Evolutionary conservation across 2,888 invertebrate genomes (phyloP), one percentile per base, ranked within the genome.

Genomic region (Craniophora ligustri): DNA sequence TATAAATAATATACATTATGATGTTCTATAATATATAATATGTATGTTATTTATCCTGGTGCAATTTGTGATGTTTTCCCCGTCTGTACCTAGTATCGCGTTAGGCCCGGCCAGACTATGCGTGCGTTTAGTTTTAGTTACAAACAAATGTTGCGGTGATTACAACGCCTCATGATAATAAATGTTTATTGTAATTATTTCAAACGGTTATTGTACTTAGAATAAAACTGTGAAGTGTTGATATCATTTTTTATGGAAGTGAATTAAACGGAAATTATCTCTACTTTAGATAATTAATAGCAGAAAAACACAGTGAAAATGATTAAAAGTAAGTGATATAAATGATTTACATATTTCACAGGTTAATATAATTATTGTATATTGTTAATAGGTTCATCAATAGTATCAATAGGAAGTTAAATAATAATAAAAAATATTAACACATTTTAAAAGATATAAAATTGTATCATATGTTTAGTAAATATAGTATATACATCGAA

Each of bases 281-380:
- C n/a, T n/a, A n/a, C n/a, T n/a, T n/a, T n/a, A n/a, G n/a, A n/a
- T n/a, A n/a, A n/a, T n/a, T n/a, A n/a, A 4, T n/a, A 3, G 5
- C 13, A 35, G 11, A 39, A 8, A 47, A 39, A 32, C 16, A n/a
- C 6, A 0, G 34, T 3, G 3, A 77, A 63, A 61, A 84, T 84
- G 84, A 79, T 84, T 34, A 82, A 82, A 73, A 48, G 84, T 84
- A 58, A 79, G 82, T 79, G 50, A 1, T 15, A 14, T 4, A 19
- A 19, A 16, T 5, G 19, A 11, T 16, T 1, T 5, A 11, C n/a
- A 23, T 3, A 21, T 21, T 21, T 21, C 8, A 4, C 1, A 19
- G 5, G 5, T 4, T 5, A 4, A 6, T 19, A 21, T n/a, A 21
- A 21, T 21, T 8, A 0, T 0, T 21, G 3, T 1, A 8, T 7